Evolutionary conservation across 2,113 vertebrate genomes (phyloP).

Genomic region (Hemibagrus wyckioides): DNA sequence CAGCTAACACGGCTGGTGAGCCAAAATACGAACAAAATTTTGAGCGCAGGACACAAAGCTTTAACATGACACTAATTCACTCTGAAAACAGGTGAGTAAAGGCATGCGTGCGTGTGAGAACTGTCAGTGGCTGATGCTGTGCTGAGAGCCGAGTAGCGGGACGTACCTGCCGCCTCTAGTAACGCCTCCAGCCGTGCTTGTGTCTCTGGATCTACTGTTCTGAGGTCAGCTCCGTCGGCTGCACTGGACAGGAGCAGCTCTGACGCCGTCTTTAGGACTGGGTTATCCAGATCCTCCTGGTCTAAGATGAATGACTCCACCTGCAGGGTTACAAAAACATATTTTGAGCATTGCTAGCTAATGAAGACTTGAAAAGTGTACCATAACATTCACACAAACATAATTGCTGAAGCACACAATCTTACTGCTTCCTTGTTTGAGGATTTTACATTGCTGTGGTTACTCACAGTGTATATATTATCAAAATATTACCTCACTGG

Average conservation of each 20-base stretch:
- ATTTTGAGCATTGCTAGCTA: neutral
- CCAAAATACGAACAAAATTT: too few relatives aligned
- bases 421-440: neutral
- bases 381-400: neutral
- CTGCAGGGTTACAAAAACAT: slow-evolving; percentile 62
- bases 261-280: slow-evolving; percentile 97
- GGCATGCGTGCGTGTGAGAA: slow-evolving; percentile 25
- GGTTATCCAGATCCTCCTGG: slow-evolving; percentile 99
- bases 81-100: slow-evolving; percentile 25
- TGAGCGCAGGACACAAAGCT: neutral
- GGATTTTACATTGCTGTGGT: too few relatives aligned
- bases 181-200: slow-evolving; percentile 96
- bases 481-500: neutral
- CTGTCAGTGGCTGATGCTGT: neutral
- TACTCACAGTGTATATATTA: too few relatives aligned
- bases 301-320: slow-evolving; percentile 99
- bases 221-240: slow-evolving; percentile 92
- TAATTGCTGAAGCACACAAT: neutral
- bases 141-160: neutral
- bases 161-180: slow-evolving; percentile 95
- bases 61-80: neutral
- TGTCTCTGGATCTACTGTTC: slow-evolving; percentile 97
- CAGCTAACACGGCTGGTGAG: neutral
- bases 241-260: slow-evolving; percentile 94
- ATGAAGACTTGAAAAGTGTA: neutral